phyloP scores from a whole-genome alignment of 2,113 vertebrate genomes.

The Equus quagga region DNA sequence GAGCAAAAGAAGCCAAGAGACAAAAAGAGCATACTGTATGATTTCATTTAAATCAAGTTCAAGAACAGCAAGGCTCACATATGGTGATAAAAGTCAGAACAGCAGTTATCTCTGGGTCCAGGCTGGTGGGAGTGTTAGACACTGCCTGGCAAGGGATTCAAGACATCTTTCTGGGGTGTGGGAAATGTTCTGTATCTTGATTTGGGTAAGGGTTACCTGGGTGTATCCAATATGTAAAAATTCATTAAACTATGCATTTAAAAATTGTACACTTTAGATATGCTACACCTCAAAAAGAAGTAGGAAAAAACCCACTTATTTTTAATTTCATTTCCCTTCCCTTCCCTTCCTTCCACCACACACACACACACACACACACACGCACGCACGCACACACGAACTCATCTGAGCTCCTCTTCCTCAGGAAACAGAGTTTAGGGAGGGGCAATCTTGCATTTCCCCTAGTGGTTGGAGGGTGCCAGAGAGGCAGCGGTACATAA shows the following conservation, averaged over 20 bases:
- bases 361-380: not conserved
- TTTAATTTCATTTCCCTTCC: not conserved
- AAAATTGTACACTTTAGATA: not conserved
- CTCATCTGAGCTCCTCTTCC: not conserved
- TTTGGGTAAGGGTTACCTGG: not conserved
- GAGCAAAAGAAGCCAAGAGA: conserved; percentile 26
- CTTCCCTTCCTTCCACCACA: not conserved
- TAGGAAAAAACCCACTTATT: not conserved
- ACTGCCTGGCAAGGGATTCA: not conserved
- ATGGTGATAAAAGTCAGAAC: not conserved
- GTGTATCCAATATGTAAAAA: not conserved
- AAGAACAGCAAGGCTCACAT: conserved; percentile 8
- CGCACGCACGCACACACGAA: not conserved
- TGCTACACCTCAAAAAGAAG: not conserved
- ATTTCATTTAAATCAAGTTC: not conserved
- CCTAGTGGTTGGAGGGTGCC: not conserved
- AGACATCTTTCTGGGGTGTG: not conserved
- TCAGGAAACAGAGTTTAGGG: not conserved
- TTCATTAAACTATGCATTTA: not conserved
- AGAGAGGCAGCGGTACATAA: not conserved
- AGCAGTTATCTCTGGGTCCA: not conserved
- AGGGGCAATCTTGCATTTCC: not conserved
- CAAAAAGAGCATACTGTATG: not conserved
- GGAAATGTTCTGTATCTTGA: not conserved
- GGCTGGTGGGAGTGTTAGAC: not conserved